Evolutionary conservation across 2,797 vertebrate genomes (phyloP), one percentile per base, ranked within the genome.

Genomic region (Psittacula echo): DNA sequence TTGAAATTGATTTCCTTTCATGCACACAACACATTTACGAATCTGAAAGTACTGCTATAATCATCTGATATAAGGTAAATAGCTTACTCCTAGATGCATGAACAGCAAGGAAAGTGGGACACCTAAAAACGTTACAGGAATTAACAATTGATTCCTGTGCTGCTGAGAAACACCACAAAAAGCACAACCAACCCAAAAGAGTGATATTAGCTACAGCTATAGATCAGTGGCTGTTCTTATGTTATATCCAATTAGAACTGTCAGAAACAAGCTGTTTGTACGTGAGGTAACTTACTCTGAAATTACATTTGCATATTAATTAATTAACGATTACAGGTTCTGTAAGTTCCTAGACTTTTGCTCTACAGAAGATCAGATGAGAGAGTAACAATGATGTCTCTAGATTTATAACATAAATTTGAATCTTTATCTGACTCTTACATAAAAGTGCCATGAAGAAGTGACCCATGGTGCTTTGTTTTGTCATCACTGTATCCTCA

Each of bases 271-370:
- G 20, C 2, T 27, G 5, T 11, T 81, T 86, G 50, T 37, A 41
- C 4, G 29, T 0, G 3, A 80, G 6, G 58, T n/a, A 30, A 7
- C 1, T 4, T 56, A 37, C 11, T 50, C 7, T 23, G 41, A 58
- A 87, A 82, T 37, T 64, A 37, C 5, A n/a, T 54, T 72, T 71
- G 10, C 32, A 41, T 60, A 60, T 50, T 72, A 34, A 34, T 60
- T 24, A 30, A 30, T 53, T 60, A 37, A 60, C 60, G 18, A 47
- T 60, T 51, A 51, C 11, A 48, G 9, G 3, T 48, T 60, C 32
- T 67, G 26, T 17, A 85, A 85, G 7, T 50, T 50, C 34, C 20
- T n/a, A 73, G 37, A 11, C 4, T 68, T 92, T 74, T 81, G 7
- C 14, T 61, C 12, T 62, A 15, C 11, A 53, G 32, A 74, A 58